A percentile compares a stretch with the other conserved stretches of the same genome.
phyloP scores from a whole-genome alignment of 2,888 invertebrate genomes.

The Allolobophora icterica region DNA sequence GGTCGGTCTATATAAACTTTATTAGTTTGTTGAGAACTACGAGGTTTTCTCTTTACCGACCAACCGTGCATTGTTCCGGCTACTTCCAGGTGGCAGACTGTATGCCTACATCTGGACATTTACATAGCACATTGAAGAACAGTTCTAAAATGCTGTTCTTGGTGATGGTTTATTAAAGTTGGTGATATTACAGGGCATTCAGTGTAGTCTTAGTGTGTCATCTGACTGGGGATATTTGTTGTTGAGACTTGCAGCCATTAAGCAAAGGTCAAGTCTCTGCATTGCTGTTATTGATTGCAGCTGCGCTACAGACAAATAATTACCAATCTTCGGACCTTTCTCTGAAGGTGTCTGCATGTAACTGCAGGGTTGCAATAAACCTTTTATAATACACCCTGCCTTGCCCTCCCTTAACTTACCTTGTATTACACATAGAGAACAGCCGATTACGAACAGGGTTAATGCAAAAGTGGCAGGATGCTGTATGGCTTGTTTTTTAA shows the following conservation, averaged over 20 bases:
- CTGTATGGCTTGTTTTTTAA: background rate
- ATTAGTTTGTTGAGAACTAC: background rate
- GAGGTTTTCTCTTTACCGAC: background rate
- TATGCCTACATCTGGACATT: background rate
- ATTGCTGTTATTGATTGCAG: background rate
- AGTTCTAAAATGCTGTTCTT: background rate
- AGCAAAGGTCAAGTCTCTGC: background rate
- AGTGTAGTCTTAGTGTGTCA: background rate
- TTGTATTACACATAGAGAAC: background rate
- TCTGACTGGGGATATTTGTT: background rate
- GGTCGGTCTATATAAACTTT: background rate
- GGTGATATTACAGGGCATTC: background rate
- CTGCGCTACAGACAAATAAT: slow-evolving; percentile 8
- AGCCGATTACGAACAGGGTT: background rate
- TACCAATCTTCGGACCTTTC: background rate
- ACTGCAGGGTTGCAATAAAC: slow-evolving; percentile 6
- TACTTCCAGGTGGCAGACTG: background rate
- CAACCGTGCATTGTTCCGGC: background rate
- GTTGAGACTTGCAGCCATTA: slow-evolving; percentile 6
- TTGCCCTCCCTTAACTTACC: background rate
- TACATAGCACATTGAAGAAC: background rate
- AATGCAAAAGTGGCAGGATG: background rate
- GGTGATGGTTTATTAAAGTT: background rate
- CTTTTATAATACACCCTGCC: background rate
- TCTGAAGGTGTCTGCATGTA: background rate